phyloP scores from a whole-genome alignment of 2,888 invertebrate species.

The Leucoma salicis region DNA sequence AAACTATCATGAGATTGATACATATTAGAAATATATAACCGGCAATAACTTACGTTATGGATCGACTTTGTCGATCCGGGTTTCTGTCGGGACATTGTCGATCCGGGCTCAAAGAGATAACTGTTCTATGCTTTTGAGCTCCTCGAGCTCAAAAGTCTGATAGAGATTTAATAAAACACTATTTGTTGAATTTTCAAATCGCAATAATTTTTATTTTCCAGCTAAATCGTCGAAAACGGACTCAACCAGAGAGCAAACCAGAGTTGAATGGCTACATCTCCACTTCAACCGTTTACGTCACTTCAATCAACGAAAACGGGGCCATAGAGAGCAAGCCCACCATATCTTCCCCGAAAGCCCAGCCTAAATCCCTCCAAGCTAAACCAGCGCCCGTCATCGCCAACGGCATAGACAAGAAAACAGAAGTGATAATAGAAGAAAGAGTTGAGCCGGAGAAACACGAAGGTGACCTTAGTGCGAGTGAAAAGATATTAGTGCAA shows the following conservation, averaged over 20 bases:
- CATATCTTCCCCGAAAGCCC: constrained; percentile 72
- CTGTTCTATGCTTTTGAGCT: too few species aligned
- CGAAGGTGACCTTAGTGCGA: constrained; percentile 67
- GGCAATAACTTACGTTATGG: too few species aligned
- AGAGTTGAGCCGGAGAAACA: constrained; percentile 64
- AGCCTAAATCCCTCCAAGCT: constrained; percentile 70
- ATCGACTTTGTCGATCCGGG: too few species aligned
- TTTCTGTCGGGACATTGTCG: too few species aligned
- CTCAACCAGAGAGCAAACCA: constrained; percentile 73
- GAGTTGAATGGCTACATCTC: constrained; percentile 92
- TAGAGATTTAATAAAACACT: too few species aligned
- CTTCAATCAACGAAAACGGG: constrained; percentile 84
- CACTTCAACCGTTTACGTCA: constrained; percentile 92
- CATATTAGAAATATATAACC: too few species aligned
- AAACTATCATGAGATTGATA: too few species aligned
- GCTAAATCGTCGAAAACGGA: constrained; percentile 84
- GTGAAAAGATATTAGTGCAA: constrained; percentile 60
- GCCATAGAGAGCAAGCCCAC: constrained; percentile 73
- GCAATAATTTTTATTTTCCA: constrained; percentile 59
- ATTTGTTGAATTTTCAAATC: too few species aligned
- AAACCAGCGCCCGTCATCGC: constrained; percentile 73
- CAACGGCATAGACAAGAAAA: constrained; percentile 62
- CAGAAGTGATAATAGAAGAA: constrained; percentile 43
- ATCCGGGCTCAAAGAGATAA: too few species aligned
- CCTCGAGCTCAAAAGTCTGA: too few species aligned